Base-by-base conservation (phyloP, 2,113 vertebrate genomes). In the Apeltes quadracus region DNA sequence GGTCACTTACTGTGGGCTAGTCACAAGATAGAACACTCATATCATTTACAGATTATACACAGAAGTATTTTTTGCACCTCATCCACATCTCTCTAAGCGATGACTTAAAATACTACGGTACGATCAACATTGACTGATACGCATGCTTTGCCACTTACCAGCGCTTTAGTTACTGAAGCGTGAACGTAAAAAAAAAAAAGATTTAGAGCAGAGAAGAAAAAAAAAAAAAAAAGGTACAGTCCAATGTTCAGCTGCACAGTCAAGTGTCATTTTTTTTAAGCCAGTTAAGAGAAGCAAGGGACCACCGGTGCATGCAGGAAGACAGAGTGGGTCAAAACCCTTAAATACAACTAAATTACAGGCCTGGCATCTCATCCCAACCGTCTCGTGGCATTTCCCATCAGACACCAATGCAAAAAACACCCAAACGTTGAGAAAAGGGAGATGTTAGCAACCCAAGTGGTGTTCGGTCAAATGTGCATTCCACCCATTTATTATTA, bases 1-100 rank as follows among this genome's bases (percentile, higher is more conserved):
- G 85, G 59, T 95, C 92, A 84, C 77, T 93, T 0, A 92, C 78
- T 78, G 93, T 38, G 74, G 88, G 83, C 97, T 98, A 83, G 22
- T 55, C 39, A 77, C 66, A 54, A 39, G 13, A 61, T 39, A 46
- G 51, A 55, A 43, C 32, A 48, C 27, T 41, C 32, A 66, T 44
- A 62, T 34, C 7, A 34, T 14, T 46, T 27, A 20, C 6, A 38
- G 10, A 12, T 12, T 7, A 27, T 11, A 61, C 11, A 11, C 32
- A 55, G 15, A 27, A 2, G 29, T 15, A 38, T 2, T 34, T 6
- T 0, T 22, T 57, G 20, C 61, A 61, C 12, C 59, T 46, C 15
- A 7, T 2, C 41, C 1, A 3, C 56, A 51, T 51, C 1, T 36
- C 18, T 9, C 34, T 11, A 65, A 14, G 56, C 3, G 3, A 43